Percentiles rank a stretch among this genome's conserved stretches.
Evolutionary conservation across 2,797 vertebrate genomes (phyloP).

Genomic region (Eulemur albifrons): DNA sequence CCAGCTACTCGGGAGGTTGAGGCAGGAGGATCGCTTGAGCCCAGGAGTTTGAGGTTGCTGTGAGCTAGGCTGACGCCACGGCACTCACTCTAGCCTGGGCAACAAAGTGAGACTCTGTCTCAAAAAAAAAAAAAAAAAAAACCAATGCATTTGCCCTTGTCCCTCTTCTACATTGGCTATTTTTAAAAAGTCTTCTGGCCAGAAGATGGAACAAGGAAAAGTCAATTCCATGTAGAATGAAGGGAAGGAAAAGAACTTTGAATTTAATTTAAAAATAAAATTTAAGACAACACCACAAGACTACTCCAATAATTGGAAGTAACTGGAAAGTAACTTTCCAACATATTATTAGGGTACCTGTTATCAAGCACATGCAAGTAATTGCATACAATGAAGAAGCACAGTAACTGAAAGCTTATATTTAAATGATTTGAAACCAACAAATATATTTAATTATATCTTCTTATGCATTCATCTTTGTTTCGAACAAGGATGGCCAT

Average conservation of each 20-base stretch:
- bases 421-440: background rate
- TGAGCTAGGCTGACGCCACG: too few species aligned
- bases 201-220: background rate
- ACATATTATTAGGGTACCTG: background rate
- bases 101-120: too few species aligned
- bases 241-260: background rate
- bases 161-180: background rate
- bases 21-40: too few species aligned
- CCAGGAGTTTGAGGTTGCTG: too few species aligned
- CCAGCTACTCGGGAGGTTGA: too few species aligned
- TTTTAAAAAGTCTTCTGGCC: background rate
- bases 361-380: background rate
- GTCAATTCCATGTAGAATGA: background rate
- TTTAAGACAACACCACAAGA: background rate
- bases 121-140: background rate
- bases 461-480: background rate
- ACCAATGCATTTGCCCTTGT: background rate
- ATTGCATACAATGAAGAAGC: background rate
- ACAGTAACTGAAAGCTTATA: background rate
- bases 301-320: background rate
- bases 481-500: background rate
- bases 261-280: constrained; percentile 21
- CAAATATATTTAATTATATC: background rate
- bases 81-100: too few species aligned
- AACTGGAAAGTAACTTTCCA: background rate